Evolutionary conservation across 1,140 invertebrate genomes (phyloP), one percentile per base, ranked within the genome.

Genomic region (Procambarus virginalis): DNA sequence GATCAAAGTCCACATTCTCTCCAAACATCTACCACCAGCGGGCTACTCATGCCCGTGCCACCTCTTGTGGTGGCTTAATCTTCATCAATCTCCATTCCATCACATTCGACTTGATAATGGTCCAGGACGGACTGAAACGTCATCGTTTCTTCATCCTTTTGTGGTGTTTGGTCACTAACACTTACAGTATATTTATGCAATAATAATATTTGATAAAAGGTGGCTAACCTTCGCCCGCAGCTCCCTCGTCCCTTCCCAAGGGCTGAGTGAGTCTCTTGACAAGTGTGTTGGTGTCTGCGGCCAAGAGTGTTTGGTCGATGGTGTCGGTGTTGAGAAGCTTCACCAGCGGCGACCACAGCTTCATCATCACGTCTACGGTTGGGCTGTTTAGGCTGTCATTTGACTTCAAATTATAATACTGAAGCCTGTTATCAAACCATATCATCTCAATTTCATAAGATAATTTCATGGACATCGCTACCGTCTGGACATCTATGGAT

Each of bases 341-440:
- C 34, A 91, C 82, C 34, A 84, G 20, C 0, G 91, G 91, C 3
- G 82, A 87, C 91, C 91, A 91, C 6, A 91, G 64, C 46, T 85
- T 82, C 82, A 78, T 88, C 79, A 89, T 91, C 5, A 76, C 79
- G n/a, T 81, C 82, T 4, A 84, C 55, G 2, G 60, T 68, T 17
- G 84, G 76, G 46, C 49, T 81, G 84, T 92, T 92, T 3, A 92
- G 84, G 4, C 84, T 86, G n/a, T 60, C 68, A 34, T 76, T 90
- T 3, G 34, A 49, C 73, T 92, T 92, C 3, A 92, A 58, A 78
- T 92, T 92, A 10, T 46, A 68, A 22, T 78, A 92, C 8, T 68
- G 58, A 9, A 92, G 82, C 2, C 91, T 64, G n/a, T 84, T 92
- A 55, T 92, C 91, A n/a, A 55, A 89, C 91, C 91, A 92, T 46